Conservation (phyloP, 2,888 invertebrate species). For the Corbicula japonica region DNA sequence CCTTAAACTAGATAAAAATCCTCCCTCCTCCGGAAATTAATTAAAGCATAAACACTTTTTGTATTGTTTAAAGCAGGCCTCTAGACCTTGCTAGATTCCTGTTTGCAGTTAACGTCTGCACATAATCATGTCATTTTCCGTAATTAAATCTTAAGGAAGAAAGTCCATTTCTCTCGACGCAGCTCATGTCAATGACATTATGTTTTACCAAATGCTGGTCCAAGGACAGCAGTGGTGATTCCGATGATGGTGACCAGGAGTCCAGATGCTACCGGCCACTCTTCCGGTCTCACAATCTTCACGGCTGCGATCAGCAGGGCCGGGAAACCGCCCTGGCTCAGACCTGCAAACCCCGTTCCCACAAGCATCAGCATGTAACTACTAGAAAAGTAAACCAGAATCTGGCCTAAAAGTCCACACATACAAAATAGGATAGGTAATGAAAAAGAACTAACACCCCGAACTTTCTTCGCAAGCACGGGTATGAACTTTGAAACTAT, state of each 20-base stretch:
- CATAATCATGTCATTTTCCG: too few species aligned
- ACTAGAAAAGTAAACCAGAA: not conserved
- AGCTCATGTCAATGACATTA: too few species aligned
- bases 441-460: slow-evolving; percentile 5
- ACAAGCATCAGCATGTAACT: not conserved
- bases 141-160: too few species aligned
- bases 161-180: too few species aligned
- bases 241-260: slow-evolving; percentile 24
- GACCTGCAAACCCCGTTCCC: slow-evolving; percentile 3
- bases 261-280: slow-evolving; percentile 35
- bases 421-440: slow-evolving; percentile 14
- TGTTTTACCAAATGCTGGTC: slow-evolving; percentile 27
- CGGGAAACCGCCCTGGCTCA: slow-evolving; percentile 15
- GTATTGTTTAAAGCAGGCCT: too few species aligned
- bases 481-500: slow-evolving; percentile 17
- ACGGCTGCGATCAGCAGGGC: slow-evolving; percentile 20
- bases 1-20: too few species aligned
- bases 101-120: too few species aligned
- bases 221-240: not conserved
- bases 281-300: not conserved
- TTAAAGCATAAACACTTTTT: too few species aligned
- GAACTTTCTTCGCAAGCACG: slow-evolving; percentile 6
- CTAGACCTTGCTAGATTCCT: too few species aligned
- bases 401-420: slow-evolving; percentile 19
- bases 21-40: too few species aligned